A percentile compares a stretch with the other conserved stretches of the same genome.
phyloP scores from a whole-genome alignment of 2,888 invertebrate genomes.

The Drosophila peninsularis region DNA sequence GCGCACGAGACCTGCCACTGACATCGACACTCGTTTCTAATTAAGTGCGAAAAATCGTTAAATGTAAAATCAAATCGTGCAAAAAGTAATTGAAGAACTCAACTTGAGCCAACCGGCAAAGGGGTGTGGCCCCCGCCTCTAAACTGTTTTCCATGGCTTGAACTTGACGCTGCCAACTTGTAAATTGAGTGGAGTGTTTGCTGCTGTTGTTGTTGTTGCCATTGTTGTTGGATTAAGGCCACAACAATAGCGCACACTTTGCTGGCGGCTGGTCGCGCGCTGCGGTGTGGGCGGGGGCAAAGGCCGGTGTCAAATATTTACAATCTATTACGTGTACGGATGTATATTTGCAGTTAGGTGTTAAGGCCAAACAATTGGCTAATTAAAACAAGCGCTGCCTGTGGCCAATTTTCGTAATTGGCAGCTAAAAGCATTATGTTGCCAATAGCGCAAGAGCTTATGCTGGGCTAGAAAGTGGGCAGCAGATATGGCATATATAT shows the following conservation, averaged over 20 bases:
- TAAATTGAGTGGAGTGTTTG: slow-evolving; percentile 63
- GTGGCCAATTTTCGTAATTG: slow-evolving; percentile 72
- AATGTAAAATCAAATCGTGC: slow-evolving; percentile 84
- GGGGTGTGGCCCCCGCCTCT: slow-evolving; percentile 16
- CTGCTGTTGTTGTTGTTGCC: slow-evolving; percentile 14
- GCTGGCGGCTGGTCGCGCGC: slow-evolving; percentile 16
- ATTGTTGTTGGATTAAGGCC: slow-evolving; percentile 68
- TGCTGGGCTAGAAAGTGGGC: background rate
- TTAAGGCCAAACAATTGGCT: slow-evolving; percentile 55
- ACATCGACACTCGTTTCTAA: slow-evolving; percentile 83
- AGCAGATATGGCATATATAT: too few species aligned
- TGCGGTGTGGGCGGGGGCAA: slow-evolving; percentile 17
- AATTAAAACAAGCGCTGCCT: slow-evolving; percentile 54
- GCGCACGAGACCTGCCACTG: slow-evolving; percentile 57
- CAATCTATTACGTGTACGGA: slow-evolving; percentile 66
- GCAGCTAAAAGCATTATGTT: slow-evolving; percentile 23
- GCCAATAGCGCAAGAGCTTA: slow-evolving; percentile 1
- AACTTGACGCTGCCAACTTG: slow-evolving; percentile 57
- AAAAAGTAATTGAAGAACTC: slow-evolving; percentile 79
- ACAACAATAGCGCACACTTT: slow-evolving; percentile 50
- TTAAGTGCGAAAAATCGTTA: slow-evolving; percentile 85
- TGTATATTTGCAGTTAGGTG: slow-evolving; percentile 59
- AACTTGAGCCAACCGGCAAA: slow-evolving; percentile 15
- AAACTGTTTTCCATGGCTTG: slow-evolving; percentile 20
- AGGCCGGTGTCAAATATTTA: slow-evolving; percentile 73